These are phyloP conservation scores for Neodon shergylaensis DNA, from an alignment of 2,113 vertebrate species.

Conservation along the genomic window DNA sequence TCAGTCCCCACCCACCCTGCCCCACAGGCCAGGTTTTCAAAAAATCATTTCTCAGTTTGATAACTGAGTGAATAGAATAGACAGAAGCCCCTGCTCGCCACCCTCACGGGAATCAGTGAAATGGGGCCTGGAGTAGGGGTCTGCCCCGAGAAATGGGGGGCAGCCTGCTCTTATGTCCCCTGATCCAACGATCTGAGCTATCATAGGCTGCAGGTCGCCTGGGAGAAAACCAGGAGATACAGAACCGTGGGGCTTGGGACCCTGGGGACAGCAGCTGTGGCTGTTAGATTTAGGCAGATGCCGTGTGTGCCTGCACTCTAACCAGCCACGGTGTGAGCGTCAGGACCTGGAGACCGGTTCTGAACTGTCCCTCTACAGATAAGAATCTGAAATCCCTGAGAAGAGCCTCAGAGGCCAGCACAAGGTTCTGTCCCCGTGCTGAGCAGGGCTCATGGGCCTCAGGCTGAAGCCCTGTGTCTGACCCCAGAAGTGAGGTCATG, in stretches of 20 bases:
- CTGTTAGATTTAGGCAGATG: background rate
- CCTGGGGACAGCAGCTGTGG: background rate
- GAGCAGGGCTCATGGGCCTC: background rate
- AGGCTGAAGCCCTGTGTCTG: background rate
- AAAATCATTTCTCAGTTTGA: background rate
- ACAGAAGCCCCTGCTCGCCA: no score
- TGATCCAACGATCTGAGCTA: background rate
- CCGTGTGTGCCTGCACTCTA: no score
- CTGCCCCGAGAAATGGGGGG: background rate
- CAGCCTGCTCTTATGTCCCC: background rate
- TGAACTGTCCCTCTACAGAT: background rate
- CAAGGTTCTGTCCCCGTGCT: rapidly evolving
- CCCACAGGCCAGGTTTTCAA: no score
- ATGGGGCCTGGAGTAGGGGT: background rate
- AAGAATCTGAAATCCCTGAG: background rate
- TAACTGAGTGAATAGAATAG: background rate
- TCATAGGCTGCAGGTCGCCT: background rate
- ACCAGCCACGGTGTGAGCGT: no score
- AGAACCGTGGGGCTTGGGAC: background rate
- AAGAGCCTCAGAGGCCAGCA: background rate
- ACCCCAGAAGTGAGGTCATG: background rate
- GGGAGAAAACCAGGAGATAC: background rate
- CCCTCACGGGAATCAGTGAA: background rate
- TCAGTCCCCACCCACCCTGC: background rate
- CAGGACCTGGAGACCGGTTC: background rate